Base-by-base conservation (phyloP, 2,888 invertebrate species). In the Gymnoscelis rufifasciata region DNA sequence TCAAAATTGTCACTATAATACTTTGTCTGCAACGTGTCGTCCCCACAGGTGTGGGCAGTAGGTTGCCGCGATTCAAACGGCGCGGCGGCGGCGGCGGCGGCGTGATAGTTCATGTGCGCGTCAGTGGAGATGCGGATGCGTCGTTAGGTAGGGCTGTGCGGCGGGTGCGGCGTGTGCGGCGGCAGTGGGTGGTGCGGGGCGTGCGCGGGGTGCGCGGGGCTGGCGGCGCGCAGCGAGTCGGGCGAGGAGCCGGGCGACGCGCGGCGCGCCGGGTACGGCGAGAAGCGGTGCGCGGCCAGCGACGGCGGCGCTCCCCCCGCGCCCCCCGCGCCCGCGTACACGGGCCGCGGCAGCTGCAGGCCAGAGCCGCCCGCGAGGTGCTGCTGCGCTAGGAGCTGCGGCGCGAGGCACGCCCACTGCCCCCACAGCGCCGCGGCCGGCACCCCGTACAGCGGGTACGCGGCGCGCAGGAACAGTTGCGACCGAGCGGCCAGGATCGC, bases 401-500 rank as follows among this genome's bases (percentile, higher is more conserved):
- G 91, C 30, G 92, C 92, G 39, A 92, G 66, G 62, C 92, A 92
- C 6, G 92, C 92, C 93, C 93, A 93, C 63, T 93, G 93, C 40
- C 92, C 92, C 93, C 93, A 93, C 23, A 92, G 74, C 31, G 91
- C 90, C 29, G 90, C 91, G 14, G 88, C 84, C 4, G 89, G 89
- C 28, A 89, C 81, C 2, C 89, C 84, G 59, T 89, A 88, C 52
- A 82, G 63, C 0, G 93, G 93, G 13, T 93, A 92, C 26, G 92
- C 92, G 1, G 93, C 93, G 1, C 94, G 86, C 39, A 94, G 82
- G 58, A 94, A 91, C 62, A 94, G 80, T 66, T 94, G 94, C 12
- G 94, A 94, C 7, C 94, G 87, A 1, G 94, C 94, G 0, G 94
- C 94, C 62, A 94, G 82, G 30, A 94, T 90, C 1, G 94, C 93